phyloP scores from a whole-genome alignment of 2,888 invertebrate species.

The Watsonalla binaria region DNA sequence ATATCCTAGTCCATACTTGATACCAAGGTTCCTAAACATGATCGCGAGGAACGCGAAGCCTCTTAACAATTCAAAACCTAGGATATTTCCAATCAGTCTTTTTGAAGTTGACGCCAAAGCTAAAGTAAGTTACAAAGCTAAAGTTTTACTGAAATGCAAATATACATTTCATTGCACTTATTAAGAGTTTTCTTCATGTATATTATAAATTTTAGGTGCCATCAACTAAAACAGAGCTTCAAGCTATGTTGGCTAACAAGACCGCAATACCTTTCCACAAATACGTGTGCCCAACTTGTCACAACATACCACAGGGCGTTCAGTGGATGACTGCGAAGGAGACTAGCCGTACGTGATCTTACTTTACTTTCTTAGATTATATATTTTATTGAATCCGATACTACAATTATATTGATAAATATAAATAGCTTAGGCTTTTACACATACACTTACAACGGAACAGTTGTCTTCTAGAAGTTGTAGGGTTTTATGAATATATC shows the following conservation, averaged over 20 bases:
- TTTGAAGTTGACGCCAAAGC: constrained; percentile 87
- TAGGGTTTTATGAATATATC: too few relatives aligned
- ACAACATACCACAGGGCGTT: constrained; percentile 90
- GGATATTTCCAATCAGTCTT: constrained; percentile 92
- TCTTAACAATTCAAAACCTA: constrained; percentile 73
- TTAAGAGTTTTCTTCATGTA: background rate
- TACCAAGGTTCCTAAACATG: constrained; percentile 90
- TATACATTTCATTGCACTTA: background rate
- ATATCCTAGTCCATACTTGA: constrained; percentile 91
- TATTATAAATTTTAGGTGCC: constrained; percentile 76
- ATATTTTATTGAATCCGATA: too few relatives aligned
- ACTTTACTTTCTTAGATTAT: constrained; percentile 2
- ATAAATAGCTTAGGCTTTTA: too few relatives aligned
- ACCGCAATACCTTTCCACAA: constrained; percentile 95
- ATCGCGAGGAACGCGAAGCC: constrained; percentile 85
- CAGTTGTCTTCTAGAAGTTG: too few relatives aligned
- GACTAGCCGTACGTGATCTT: constrained; percentile 73
- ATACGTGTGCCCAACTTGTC: constrained; percentile 92
- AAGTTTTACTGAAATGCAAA: constrained; percentile 26
- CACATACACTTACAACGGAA: too few relatives aligned
- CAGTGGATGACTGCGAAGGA: constrained; percentile 89
- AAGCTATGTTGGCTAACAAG: constrained; percentile 85
- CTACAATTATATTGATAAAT: too few relatives aligned
- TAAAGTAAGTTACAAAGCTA: constrained; percentile 56
- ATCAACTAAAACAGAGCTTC: constrained; percentile 84